Base-by-base conservation (phyloP, 2,797 vertebrate species). In the Amblyopsis hoosieri region DNA sequence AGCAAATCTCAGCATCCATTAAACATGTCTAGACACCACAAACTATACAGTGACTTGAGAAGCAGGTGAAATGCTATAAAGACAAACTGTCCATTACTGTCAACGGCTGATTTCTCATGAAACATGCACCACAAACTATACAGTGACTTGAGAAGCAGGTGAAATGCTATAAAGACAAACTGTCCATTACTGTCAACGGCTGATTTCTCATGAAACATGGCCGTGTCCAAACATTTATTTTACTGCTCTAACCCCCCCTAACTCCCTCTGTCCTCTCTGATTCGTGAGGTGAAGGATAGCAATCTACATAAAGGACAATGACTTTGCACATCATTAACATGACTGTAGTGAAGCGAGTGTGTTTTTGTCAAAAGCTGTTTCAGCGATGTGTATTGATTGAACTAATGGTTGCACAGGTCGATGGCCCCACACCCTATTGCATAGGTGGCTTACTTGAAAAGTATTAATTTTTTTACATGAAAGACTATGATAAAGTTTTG, bases 351-450 rank as follows among this genome's bases (percentile, higher is more conserved):
- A 37, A 37, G 33, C 33, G 8, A 37, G 33, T 9, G 33, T 37
- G 33, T 6, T 37, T 37, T 37, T 5, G 60, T 63, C 66, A 60
- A 64, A 54, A 71, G 65, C 70, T 19, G 61, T 76, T 85, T 71
- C 50, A 73, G 74, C 71, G 78, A 42, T 79, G 72, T 56, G 66
- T 74, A 80, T 84, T 82, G 85, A 87, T 82, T 85, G 76, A 81
- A 78, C 81, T 37, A 9, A 37, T 82, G 72, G 66, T 66, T 70
- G 60, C 70, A 83, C 69, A 70, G 59, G 53, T 76, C 57, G 52
- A 79, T 64, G 69, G 74, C 64, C 13, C 19, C 19, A 54, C 52
- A 54, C 45, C 45, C 67, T 56, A 47, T 58, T 45, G 58, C 48
- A 10, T 65, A 55, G 62, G 60, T 76, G 73, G 67, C 54, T 55